Evolutionary conservation across 2,797 vertebrate species (phyloP).

Genomic region (Mormyrops attenuatus): DNA sequence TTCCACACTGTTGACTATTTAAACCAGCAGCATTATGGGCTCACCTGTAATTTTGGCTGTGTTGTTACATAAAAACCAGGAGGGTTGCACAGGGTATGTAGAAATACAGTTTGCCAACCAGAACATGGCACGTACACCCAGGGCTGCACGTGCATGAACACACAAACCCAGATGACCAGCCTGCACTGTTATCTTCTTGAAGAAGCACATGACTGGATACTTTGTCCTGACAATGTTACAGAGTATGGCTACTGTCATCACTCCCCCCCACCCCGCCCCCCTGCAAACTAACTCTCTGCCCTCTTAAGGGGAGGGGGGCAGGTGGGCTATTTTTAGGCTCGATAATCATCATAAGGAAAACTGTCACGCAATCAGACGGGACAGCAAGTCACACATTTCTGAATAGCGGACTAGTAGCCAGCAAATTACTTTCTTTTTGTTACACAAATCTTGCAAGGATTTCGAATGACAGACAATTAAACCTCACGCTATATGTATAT

Average conservation of each 20-base stretch:
- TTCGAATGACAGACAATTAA: neutral
- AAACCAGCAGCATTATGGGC: neutral
- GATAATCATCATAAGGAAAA: slow-evolving; percentile 26
- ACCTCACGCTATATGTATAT: neutral
- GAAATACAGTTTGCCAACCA: neutral
- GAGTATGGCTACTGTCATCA: slow-evolving; percentile 40
- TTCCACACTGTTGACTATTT: neutral
- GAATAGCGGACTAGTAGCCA: neutral
- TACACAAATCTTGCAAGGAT: neutral
- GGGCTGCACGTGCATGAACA: neutral
- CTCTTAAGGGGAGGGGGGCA: neutral
- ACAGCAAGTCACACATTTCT: neutral
- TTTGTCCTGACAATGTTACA: slow-evolving; percentile 39
- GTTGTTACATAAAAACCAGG: neutral
- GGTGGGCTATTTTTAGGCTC: slow-evolving; percentile 25
- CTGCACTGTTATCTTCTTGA: neutral
- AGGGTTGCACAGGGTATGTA: neutral
- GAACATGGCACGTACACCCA: neutral
- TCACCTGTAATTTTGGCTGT: neutral
- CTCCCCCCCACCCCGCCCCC: neutral
- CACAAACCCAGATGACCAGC: neutral
- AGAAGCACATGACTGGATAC: slow-evolving; percentile 21
- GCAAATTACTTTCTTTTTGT: neutral
- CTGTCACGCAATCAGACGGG: slow-evolving; percentile 28
- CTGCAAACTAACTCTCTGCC: neutral